Conservation (phyloP, 2,797 vertebrate genomes). For the Fistularia tabacaria region DNA sequence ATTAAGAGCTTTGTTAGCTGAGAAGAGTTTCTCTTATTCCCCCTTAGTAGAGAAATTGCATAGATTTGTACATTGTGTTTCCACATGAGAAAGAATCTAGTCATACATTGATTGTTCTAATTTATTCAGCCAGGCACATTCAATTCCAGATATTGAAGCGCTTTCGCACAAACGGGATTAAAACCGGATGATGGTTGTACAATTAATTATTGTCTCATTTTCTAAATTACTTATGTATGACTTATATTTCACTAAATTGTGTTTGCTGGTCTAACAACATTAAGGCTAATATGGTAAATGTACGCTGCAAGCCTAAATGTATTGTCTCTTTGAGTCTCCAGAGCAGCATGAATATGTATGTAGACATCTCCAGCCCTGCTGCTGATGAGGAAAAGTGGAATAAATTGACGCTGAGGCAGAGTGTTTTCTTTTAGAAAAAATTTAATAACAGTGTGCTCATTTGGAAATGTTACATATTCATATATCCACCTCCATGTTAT, state of each 20-base stretch:
- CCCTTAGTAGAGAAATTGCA: constrained; percentile 60
- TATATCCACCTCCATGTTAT: background rate
- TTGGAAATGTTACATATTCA: constrained; percentile 29
- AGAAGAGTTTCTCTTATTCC: constrained; percentile 62
- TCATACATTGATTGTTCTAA: constrained; percentile 70
- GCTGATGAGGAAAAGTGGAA: constrained; percentile 69
- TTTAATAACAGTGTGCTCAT: constrained; percentile 38
- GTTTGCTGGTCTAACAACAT: constrained; percentile 68
- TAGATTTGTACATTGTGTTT: constrained; percentile 65
- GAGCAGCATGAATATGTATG: constrained; percentile 70
- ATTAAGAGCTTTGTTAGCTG: constrained; percentile 57
- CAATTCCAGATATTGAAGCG: constrained; percentile 62
- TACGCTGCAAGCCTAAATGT: constrained; percentile 46
- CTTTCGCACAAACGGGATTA: constrained; percentile 64
- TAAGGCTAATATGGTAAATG: constrained; percentile 67
- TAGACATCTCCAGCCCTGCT: constrained; percentile 54
- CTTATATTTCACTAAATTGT: constrained; percentile 65
- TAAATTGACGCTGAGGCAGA: constrained; percentile 57
- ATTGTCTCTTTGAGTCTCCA: constrained; percentile 45
- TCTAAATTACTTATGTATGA: constrained; percentile 65
- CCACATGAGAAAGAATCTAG: constrained; percentile 60
- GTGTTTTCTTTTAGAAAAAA: constrained; percentile 33
- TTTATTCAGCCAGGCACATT: constrained; percentile 63
- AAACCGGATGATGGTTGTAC: constrained; percentile 52
- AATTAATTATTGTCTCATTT: constrained; percentile 66